Evolutionary conservation across 2,797 vertebrate species (phyloP).

Genomic region (Sarcophilus harrisii): DNA sequence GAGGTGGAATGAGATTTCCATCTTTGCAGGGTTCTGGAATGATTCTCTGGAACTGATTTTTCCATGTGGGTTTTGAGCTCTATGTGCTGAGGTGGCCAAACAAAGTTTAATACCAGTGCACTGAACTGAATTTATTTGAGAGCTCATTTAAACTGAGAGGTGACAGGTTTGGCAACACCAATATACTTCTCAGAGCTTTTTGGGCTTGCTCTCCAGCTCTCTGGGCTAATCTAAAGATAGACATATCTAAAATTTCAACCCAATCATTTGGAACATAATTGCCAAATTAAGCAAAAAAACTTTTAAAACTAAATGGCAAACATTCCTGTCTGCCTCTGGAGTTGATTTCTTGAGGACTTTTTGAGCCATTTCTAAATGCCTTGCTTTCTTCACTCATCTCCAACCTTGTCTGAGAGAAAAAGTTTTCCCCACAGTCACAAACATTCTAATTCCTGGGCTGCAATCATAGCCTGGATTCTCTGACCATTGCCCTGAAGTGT

Average conservation of each 20-base stretch:
- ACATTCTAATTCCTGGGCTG: not conserved
- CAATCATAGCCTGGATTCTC: not conserved
- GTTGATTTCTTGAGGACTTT: not conserved
- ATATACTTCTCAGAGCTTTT: not conserved
- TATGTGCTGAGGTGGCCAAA: not conserved
- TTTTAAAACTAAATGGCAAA: not conserved
- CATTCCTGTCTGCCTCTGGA: not conserved
- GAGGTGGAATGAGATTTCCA: not conserved
- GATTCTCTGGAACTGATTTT: not conserved
- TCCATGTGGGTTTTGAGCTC: not conserved
- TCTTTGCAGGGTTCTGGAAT: not conserved
- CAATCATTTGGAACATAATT: conserved; percentile 50
- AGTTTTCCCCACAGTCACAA: not conserved
- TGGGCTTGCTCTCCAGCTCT: not conserved
- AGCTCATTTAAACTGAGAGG: not conserved
- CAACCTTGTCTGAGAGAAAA: not conserved
- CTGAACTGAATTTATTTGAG: not conserved
- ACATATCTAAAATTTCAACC: not conserved
- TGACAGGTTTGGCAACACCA: not conserved
- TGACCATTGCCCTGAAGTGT: not conserved
- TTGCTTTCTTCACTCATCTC: not conserved
- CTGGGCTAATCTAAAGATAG: not conserved
- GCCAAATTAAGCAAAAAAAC: conserved; percentile 30
- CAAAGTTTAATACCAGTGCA: not conserved
- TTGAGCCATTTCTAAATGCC: not conserved